Conservation (phyloP, 2,113 vertebrate genomes). For the Corythornis cristatus region DNA sequence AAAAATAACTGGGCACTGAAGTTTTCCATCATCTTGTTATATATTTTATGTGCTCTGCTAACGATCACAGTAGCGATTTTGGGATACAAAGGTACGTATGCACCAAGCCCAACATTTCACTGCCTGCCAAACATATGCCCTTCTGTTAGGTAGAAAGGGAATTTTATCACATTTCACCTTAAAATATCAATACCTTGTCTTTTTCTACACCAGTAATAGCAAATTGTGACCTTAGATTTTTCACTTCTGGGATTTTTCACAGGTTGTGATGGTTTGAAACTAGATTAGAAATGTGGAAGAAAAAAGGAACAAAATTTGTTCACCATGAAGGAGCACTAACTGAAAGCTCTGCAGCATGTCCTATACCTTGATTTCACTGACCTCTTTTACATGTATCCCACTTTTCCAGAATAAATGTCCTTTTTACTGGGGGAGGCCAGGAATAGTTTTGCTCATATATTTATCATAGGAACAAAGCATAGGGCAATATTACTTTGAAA, state of each 20-base stretch:
- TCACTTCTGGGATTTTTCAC: not conserved
- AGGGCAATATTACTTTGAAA: not conserved
- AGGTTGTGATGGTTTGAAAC: not conserved
- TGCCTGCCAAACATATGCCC: not conserved
- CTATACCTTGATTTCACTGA: not conserved
- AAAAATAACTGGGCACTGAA: slow-evolving; percentile 97
- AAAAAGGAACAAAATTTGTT: not conserved
- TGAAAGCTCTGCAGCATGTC: not conserved
- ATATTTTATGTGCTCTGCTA: slow-evolving; percentile 90
- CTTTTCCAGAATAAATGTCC: not conserved
- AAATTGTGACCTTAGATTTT: not conserved
- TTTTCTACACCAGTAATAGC: not conserved
- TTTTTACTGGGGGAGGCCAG: not conserved
- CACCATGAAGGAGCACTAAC: not conserved
- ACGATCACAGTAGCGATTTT: slow-evolving; percentile 93
- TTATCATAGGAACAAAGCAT: not conserved
- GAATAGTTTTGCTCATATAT: not conserved
- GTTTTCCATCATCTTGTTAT: slow-evolving; percentile 91
- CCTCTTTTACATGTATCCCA: not conserved
- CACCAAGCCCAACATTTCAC: not conserved
- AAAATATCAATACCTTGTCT: not conserved
- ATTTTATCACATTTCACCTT: not conserved
- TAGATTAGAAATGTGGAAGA: not conserved
- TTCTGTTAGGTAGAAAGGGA: not conserved
- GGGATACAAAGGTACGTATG: slow-evolving; percentile 92